Evolutionary conservation across 2,113 vertebrate genomes (phyloP).

Genomic region (Spermophilus dauricus): DNA sequence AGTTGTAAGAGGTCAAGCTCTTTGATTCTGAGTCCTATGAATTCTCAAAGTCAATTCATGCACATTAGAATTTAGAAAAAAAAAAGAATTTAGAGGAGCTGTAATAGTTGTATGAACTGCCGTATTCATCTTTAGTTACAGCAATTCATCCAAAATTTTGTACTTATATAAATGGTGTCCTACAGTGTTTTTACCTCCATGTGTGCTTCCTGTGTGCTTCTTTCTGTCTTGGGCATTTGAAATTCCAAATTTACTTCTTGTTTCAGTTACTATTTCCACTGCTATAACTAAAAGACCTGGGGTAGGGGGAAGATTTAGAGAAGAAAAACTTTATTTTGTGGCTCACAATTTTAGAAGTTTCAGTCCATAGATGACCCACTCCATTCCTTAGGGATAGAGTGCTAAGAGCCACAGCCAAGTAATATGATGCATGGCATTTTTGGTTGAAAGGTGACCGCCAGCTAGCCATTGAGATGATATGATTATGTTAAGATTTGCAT

Average conservation of each 20-base stretch:
- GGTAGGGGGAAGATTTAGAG: too few species aligned
- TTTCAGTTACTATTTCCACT: too few species aligned
- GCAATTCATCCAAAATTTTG: not conserved
- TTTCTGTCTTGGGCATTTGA: not conserved
- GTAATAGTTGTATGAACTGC: not conserved
- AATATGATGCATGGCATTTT: too few species aligned
- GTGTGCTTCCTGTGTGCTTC: not conserved
- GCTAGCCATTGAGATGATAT: too few species aligned
- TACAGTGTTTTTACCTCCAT: not conserved
- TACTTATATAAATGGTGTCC: not conserved
- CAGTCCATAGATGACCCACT: too few species aligned
- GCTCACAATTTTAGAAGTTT: too few species aligned
- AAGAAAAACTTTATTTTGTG: too few species aligned
- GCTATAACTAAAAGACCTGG: too few species aligned
- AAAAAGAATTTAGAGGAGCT: not conserved
- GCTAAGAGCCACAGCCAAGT: too few species aligned
- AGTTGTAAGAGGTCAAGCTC: not conserved
- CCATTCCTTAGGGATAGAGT: too few species aligned
- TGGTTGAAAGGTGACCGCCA: too few species aligned
- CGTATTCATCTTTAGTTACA: not conserved
- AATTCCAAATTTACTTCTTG: not conserved
- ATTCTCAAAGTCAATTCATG: not conserved
- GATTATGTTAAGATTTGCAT: too few species aligned
- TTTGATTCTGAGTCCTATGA: not conserved
- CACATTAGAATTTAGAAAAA: not conserved